A percentile compares a stretch with the other conserved stretches of the same genome.
Evolutionary conservation across 2,888 invertebrate species (phyloP).

Genomic region (Gymnocheta viridis): DNA sequence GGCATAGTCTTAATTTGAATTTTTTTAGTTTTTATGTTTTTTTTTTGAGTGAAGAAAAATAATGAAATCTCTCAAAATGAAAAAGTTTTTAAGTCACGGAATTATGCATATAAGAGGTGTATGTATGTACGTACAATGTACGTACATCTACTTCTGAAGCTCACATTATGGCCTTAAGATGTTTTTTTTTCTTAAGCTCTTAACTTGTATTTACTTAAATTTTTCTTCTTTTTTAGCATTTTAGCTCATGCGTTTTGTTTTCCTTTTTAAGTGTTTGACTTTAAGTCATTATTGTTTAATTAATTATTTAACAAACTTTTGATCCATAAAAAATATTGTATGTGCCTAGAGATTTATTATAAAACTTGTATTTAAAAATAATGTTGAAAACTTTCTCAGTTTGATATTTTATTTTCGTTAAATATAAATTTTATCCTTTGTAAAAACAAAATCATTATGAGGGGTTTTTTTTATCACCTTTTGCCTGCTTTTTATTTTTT

Average conservation of each 20-base stretch:
- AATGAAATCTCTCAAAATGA: neutral
- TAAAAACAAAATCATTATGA: slow-evolving; percentile 24
- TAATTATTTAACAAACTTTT: neutral
- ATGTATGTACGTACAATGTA: too few relatives aligned
- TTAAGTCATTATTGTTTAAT: neutral
- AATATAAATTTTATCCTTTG: neutral
- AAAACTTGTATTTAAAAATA: neutral
- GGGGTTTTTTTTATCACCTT: slow-evolving; percentile 30
- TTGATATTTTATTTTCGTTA: neutral
- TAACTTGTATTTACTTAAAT: slow-evolving; percentile 47
- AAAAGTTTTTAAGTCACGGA: neutral
- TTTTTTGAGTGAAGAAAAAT: neutral
- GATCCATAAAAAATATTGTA: neutral
- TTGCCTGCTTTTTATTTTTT: neutral
- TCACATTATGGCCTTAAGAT: slow-evolving; percentile 6
- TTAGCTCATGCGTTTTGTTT: neutral
- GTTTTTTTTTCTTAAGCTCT: slow-evolving; percentile 32
- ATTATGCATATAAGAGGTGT: slow-evolving; percentile 32
- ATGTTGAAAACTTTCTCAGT: neutral
- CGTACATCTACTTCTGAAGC: neutral
- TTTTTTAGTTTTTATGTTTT: neutral
- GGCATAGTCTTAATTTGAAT: slow-evolving; percentile 54
- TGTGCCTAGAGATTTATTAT: slow-evolving; percentile 1
- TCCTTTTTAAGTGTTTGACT: neutral
- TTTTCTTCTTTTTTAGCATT: slow-evolving; percentile 4